phyloP scores from a whole-genome alignment of 2,888 invertebrate genomes.

The Lordiphosa andalusiaca region DNA sequence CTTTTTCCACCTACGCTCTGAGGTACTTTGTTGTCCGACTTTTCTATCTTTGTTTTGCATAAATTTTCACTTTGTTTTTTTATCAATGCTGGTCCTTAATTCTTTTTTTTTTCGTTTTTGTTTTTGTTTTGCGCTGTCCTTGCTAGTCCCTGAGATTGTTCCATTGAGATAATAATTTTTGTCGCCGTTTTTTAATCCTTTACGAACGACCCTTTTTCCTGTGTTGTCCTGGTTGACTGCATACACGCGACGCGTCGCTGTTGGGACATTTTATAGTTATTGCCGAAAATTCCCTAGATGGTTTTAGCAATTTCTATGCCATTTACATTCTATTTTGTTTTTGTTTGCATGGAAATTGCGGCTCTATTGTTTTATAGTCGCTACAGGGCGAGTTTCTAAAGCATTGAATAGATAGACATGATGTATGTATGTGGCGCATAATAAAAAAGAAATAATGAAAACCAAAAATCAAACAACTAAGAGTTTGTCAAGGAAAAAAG shows the following conservation, averaged over 20 bases:
- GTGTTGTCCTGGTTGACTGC: constrained; percentile 42
- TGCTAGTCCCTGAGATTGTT: constrained; percentile 60
- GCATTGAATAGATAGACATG: constrained; percentile 37
- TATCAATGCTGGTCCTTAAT: constrained; percentile 48
- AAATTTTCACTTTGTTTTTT: constrained; percentile 70
- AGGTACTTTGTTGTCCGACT: constrained; percentile 22
- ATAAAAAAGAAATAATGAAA: constrained; percentile 2
- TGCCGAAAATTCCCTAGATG: constrained; percentile 70
- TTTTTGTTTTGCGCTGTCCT: constrained; percentile 26
- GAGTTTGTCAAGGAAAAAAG: constrained; percentile 6
- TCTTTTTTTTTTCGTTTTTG: constrained; percentile 24
- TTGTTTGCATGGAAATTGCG: constrained; percentile 50
- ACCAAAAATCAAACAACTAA: constrained; percentile 1
- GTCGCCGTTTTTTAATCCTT: constrained; percentile 68
- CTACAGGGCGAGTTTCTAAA: constrained; percentile 34
- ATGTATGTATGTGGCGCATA: constrained; percentile 20
- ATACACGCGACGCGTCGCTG: constrained; percentile 49
- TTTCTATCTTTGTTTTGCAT: constrained; percentile 64
- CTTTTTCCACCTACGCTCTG: constrained; percentile 19
- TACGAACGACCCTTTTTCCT: constrained; percentile 38
- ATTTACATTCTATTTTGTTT: constrained; percentile 59
- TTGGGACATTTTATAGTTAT: constrained; percentile 69
- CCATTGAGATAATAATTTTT: constrained; percentile 70
- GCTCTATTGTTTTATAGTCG: constrained; percentile 66
- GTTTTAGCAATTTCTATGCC: constrained; percentile 63